Percentiles rank a stretch among this genome's conserved stretches.
These are phyloP conservation scores for Calameuta filiformis DNA, from an alignment of 2,888 invertebrate species.

Conservation along the genomic window DNA sequence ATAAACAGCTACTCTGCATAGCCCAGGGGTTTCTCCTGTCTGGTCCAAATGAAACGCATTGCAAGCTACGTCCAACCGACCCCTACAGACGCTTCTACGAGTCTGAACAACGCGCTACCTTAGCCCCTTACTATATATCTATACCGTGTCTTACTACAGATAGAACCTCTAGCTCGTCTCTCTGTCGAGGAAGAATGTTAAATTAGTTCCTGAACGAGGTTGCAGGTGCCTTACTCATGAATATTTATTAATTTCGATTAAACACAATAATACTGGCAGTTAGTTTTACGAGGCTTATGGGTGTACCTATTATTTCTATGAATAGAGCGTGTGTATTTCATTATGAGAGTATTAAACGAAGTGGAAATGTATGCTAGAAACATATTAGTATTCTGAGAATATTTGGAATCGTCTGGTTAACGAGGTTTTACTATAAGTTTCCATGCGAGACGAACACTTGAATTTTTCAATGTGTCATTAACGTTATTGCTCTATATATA, in stretches of 20 bases:
- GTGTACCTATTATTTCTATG: not conserved
- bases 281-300: slow-evolving; percentile 4
- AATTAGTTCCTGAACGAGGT: slow-evolving; percentile 20
- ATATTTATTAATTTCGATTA: slow-evolving; percentile 15
- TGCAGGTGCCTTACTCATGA: slow-evolving; percentile 9
- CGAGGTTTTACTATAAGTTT: not conserved
- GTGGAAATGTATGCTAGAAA: not conserved
- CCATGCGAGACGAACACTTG: not conserved
- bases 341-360: not conserved
- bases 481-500: not conserved
- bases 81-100: not conserved
- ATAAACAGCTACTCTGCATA: slow-evolving; percentile 24
- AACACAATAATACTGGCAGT: slow-evolving; percentile 13
- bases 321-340: not conserved
- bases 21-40: slow-evolving; percentile 17
- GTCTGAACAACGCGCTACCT: slow-evolving; percentile 4
- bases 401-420: not conserved
- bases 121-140: not conserved
- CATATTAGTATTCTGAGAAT: not conserved
- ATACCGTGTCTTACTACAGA: slow-evolving; percentile 5
- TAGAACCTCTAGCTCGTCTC: slow-evolving; percentile 12
- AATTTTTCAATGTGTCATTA: not conserved
- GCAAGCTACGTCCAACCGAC: not conserved
- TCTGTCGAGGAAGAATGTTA: slow-evolving; percentile 19
- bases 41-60: slow-evolving; percentile 5